Conservation (phyloP, 2,797 vertebrate species). For the Natrix natrix region DNA sequence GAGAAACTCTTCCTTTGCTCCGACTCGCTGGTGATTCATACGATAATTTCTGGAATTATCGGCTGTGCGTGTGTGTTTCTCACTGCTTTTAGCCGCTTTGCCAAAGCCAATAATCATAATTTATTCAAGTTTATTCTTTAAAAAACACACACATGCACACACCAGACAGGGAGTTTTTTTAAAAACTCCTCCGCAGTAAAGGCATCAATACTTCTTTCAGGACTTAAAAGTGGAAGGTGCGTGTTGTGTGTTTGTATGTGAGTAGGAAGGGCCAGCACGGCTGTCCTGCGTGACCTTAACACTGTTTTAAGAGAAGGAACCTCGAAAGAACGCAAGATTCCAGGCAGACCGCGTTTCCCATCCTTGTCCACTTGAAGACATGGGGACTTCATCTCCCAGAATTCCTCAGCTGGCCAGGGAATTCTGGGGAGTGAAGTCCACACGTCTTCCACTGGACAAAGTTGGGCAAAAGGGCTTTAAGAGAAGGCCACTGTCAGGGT, state of each 20-base stretch:
- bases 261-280: not conserved
- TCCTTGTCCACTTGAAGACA: not conserved
- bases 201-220: not conserved
- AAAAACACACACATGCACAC: not conserved
- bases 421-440: not conserved
- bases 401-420: too few relatives aligned
- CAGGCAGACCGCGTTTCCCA: not conserved
- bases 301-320: not conserved
- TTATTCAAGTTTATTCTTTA: slow-evolving; percentile 13
- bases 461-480: not conserved
- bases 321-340: not conserved
- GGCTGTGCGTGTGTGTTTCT: not conserved
- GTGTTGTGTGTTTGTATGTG: not conserved
- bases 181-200: not conserved
- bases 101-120: slow-evolving; percentile 18
- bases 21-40: slow-evolving; percentile 11
- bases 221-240: not conserved
- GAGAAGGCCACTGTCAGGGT: not conserved
- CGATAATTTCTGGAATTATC: slow-evolving; percentile 1
- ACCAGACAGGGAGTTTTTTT: not conserved
- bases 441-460: not conserved
- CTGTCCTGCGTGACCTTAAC: not conserved
- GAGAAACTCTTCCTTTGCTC: slow-evolving; percentile 2
- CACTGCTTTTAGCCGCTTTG: not conserved
- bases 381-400: not conserved